Conservation (phyloP, 2,888 invertebrate genomes). For the Ennomos quercinarius region DNA sequence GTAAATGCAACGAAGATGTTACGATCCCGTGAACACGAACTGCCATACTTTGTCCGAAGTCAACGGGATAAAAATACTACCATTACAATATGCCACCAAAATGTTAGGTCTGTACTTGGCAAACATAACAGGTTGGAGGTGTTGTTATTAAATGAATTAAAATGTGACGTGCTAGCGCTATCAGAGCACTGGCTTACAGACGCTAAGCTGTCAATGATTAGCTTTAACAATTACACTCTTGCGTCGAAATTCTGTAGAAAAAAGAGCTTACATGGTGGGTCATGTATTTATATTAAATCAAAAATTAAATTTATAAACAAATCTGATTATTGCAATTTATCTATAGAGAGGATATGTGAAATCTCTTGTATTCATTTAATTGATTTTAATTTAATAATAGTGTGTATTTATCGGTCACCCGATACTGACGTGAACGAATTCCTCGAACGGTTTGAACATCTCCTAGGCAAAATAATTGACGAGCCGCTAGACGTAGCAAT, state of each 20-base stretch:
- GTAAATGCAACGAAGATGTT: too few species aligned
- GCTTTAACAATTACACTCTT: neutral
- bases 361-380: neutral
- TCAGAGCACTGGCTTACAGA: constrained; percentile 1
- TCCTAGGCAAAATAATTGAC: neutral
- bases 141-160: neutral
- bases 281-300: constrained; percentile 2
- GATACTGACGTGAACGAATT: neutral
- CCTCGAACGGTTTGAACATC: neutral
- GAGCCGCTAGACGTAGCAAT: constrained; percentile 4
- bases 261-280: neutral
- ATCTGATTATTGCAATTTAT: constrained; percentile 1
- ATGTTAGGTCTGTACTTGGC: neutral
- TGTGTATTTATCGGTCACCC: too few species aligned
- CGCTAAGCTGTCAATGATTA: neutral
- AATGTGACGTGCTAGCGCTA: neutral
- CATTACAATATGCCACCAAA: neutral
- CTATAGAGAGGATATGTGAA: neutral
- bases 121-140: constrained; percentile 2
- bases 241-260: constrained; percentile 1
- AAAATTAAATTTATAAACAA: neutral
- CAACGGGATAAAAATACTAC: too few species aligned
- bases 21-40: too few species aligned
- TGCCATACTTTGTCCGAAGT: too few species aligned
- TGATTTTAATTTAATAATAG: neutral